Evolutionary conservation across 2,797 vertebrate genomes (phyloP).

Genomic region (Rhinatrema bivittatum): DNA sequence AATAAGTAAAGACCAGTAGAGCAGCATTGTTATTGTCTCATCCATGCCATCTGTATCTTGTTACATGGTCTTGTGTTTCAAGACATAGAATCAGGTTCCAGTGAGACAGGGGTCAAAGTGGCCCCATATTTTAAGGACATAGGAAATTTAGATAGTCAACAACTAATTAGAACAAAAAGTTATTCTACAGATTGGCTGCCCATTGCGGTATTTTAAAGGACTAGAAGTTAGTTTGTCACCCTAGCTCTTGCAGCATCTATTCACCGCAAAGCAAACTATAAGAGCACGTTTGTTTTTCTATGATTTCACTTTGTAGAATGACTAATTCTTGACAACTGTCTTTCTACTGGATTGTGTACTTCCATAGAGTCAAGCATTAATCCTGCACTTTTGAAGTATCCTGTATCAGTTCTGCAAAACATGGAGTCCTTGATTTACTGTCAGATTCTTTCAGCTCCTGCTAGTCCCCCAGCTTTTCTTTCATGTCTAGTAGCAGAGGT

Average conservation of each 20-base stretch:
- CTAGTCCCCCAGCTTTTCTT: constrained; percentile 49
- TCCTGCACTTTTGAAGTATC: constrained; percentile 36
- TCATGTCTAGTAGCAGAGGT: constrained; percentile 42
- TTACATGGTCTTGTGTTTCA: constrained; percentile 34
- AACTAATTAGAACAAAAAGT: background rate
- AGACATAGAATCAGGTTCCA: constrained; percentile 11
- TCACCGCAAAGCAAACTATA: constrained; percentile 3
- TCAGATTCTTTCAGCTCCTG: constrained; percentile 39
- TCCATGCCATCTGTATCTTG: constrained; percentile 35
- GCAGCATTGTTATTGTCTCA: no score
- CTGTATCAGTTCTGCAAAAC: constrained; percentile 16
- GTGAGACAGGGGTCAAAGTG: constrained; percentile 29
- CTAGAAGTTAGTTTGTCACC: background rate
- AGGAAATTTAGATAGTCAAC: constrained; percentile 28
- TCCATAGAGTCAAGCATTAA: constrained; percentile 27
- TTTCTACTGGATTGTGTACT: background rate
- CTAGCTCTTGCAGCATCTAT: background rate
- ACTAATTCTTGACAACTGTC: background rate
- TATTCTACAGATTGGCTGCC: constrained; percentile 11
- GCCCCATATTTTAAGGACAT: constrained; percentile 5
- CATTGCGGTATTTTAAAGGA: no score
- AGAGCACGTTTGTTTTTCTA: background rate
- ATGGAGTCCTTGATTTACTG: constrained; percentile 40
- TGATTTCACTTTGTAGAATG: background rate
- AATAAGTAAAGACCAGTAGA: no score